Base-by-base conservation (phyloP, 2,888 invertebrate genomes). In the Embidobia sp. region DNA sequence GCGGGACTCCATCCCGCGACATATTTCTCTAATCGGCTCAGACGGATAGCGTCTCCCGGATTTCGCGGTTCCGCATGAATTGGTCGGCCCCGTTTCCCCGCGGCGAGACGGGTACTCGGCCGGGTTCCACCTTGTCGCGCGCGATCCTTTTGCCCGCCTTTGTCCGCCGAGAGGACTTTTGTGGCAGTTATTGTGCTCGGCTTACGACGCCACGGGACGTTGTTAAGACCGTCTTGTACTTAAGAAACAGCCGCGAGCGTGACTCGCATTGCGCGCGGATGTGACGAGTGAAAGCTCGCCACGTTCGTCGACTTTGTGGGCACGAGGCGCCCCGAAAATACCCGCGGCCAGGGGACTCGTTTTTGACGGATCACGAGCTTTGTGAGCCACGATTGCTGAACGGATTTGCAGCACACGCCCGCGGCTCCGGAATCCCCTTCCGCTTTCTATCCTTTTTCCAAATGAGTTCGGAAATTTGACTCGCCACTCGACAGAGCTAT, bases 141-240 rank as follows among this genome's bases (percentile, higher is more conserved):
- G 48, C 70, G 51, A 66, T 66, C 66, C 66, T 66, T 64, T 76
- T 46, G 49, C 19, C 27, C 31, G 33, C 46, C 66, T 77, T 77
- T 70, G 70, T 70, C 64, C 66, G 53, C 61, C 35, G 6, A 44
- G 42, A 66, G 72, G 72, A 66, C 61, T 59, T 70, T 59, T 66
- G 53, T 66, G 72, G 70, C 72, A 72, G 77, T 72, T 77, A 77
- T 72, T 77, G 77, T 77, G 66, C 53, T 48, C 61, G 61, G 53
- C 70, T 77, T 67, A 57, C 61, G 40, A 29, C 55, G 63, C 63
- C 55, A 55, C 57, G 64, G 55, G 49, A 72, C 77, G 70, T 73
- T 70, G 77, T 77, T 77, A 77, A 72, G 61, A 61, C 61, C 48
- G 72, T 55, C 66, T 75, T 59, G 76, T 77, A 66, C 76, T 70